Base-by-base conservation (phyloP, 2,797 vertebrate species). In the Channallabes apus region DNA sequence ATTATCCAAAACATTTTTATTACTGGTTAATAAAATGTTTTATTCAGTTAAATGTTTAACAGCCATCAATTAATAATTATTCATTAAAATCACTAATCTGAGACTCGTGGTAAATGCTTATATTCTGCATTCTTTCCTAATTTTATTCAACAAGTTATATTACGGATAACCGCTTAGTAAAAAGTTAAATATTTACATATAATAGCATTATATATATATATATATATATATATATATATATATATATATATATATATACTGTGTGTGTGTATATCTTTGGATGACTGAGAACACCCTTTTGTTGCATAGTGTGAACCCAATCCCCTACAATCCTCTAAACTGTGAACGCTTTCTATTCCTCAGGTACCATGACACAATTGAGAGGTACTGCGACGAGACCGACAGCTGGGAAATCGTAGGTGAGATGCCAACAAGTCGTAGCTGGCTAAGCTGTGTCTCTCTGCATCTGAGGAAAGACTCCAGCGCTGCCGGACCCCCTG, bases 281-380 rank as follows among this genome's bases (percentile, higher is more conserved):
- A 64, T 3, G 8, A 27, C 24, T 64, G 9, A 3, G 15, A 65
- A 27, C n/a, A 29, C 11, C 29, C 14, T 65, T 62, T 62, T 9
- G 3, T n/a, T n/a, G n/a, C n/a, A n/a, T n/a, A n/a, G 29, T 67
- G 65, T 27, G 64, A 29, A 29, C 3, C n/a, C n/a, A 5, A 15
- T 9, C 4, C n/a, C 2, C 9, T 29, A 14, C n/a, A 68, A 22
- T 22, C 69, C 27, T 7, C 15, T 59, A 77, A 86, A 11, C 76
- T 86, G 6, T 17, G 14, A 24, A 80, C 68, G 2, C 27, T 8
- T 22, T 7, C 58, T 29, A 1, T 58, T 6, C 76, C 9, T 29
- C 90, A 96, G 96, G 89, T 96, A 96, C 89, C 95, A 96, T 1
- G 95, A 96, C 90, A 96, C 96, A 22, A 96, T 96, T 1, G 96